Percentiles rank a stretch among this genome's conserved stretches.
Conservation (phyloP, 2,113 vertebrate species). For the Megalops atlanticus region DNA sequence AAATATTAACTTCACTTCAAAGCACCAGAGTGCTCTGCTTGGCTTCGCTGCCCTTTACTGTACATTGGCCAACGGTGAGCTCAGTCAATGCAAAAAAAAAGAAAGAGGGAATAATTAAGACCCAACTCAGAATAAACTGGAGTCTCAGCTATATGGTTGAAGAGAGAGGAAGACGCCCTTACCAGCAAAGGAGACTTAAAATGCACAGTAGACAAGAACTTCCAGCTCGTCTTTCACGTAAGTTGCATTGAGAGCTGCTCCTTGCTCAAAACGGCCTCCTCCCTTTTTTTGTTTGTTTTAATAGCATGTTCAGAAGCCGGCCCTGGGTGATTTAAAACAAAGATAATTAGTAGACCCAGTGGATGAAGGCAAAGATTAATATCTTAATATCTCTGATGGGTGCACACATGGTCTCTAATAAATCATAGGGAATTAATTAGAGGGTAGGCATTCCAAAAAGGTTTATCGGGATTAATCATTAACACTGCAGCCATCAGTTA, state of each 20-base stretch:
- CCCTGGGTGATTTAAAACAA: background rate
- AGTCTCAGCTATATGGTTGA: background rate
- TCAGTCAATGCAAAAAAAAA: background rate
- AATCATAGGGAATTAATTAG: background rate
- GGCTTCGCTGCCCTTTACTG: background rate
- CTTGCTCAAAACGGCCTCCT: background rate
- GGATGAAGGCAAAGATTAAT: background rate
- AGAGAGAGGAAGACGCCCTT: background rate
- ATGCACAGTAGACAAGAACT: conserved; percentile 9
- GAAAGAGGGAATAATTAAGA: background rate
- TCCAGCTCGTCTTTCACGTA: conserved; percentile 23
- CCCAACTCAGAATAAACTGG: background rate
- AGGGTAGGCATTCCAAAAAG: background rate
- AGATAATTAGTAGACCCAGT: conserved; percentile 1
- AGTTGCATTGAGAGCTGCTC: conserved; percentile 7
- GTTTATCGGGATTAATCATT: conserved; percentile 3
- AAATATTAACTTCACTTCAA: conserved; percentile 23
- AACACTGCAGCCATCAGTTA: background rate
- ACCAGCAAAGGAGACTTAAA: conserved; percentile 10
- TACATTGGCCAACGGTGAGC: background rate
- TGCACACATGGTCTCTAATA: background rate
- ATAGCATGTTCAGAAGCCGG: background rate
- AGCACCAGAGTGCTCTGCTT: background rate
- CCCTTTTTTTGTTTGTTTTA: background rate
- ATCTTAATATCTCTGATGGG: background rate